phyloP scores from a whole-genome alignment of 2,888 invertebrate genomes.

The Latrodectus hesperus region DNA sequence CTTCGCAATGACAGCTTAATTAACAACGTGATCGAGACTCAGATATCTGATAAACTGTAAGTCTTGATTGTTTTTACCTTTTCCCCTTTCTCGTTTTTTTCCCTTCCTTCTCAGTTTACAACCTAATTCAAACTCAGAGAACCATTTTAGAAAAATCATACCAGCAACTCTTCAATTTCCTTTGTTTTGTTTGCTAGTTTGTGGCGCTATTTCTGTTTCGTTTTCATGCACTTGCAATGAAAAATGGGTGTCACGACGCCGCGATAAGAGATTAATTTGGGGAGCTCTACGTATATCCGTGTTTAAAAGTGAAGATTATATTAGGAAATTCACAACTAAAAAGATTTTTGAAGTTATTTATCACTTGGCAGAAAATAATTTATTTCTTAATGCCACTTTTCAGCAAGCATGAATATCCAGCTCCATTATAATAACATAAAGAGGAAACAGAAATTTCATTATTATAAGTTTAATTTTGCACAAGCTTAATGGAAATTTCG shows the following conservation, averaged over 20 bases:
- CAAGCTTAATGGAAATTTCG: too few species aligned
- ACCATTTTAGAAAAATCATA: conserved; percentile 43
- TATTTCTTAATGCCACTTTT: too few species aligned
- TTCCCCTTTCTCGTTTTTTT: background rate
- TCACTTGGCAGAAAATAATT: too few species aligned
- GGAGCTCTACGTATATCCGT: background rate
- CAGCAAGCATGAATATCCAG: too few species aligned
- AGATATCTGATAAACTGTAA: conserved; percentile 61
- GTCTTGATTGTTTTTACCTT: conserved; percentile 19
- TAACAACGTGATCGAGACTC: conserved; percentile 52
- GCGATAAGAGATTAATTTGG: conserved; percentile 1
- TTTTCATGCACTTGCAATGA: background rate
- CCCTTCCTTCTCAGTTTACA: background rate
- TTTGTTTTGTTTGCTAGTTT: conserved; percentile 8
- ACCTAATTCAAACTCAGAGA: conserved; percentile 19
- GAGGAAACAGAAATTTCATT: too few species aligned
- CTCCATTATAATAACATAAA: too few species aligned
- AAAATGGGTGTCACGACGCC: background rate
- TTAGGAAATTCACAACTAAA: too few species aligned
- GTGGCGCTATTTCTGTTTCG: background rate
- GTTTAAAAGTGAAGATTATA: background rate
- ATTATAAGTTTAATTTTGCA: too few species aligned
- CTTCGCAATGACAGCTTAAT: conserved; percentile 67
- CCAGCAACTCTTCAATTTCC: conserved; percentile 2
- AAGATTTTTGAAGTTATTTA: too few species aligned